Conservation (phyloP, 2,113 vertebrate genomes). For the Nettapus auritus region DNA sequence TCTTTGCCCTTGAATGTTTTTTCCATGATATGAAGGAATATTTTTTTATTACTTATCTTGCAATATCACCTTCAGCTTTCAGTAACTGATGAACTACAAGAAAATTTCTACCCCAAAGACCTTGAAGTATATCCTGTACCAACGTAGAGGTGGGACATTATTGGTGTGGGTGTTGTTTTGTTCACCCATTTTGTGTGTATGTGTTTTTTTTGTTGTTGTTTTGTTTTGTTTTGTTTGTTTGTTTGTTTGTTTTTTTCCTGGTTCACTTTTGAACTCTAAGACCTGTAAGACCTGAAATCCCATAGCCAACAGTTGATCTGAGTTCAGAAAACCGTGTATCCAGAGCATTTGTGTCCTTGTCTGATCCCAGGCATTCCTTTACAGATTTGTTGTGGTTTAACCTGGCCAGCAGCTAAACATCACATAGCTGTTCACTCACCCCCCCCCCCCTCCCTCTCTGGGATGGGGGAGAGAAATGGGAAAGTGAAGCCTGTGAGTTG, state of each 20-base stretch:
- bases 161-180: background rate
- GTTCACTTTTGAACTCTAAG: background rate
- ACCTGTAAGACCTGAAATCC: background rate
- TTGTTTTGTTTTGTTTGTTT: background rate
- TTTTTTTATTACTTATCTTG: background rate
- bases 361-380: background rate
- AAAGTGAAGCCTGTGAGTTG: too few species aligned
- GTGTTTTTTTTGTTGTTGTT: background rate
- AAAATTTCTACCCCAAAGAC: background rate
- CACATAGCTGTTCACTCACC: too few species aligned
- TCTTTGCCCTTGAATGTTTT: background rate
- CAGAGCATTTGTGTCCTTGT: background rate
- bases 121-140: accelerated
- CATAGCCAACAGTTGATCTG: accelerated
- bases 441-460: too few species aligned
- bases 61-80: background rate
- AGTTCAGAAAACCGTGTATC: background rate
- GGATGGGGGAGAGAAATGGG: too few species aligned
- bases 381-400: background rate
- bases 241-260: background rate
- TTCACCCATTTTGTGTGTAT: background rate
- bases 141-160: background rate
- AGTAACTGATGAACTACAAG: background rate
- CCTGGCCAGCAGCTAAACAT: too few species aligned
- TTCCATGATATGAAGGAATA: background rate